Base-by-base conservation (phyloP, 2,797 vertebrate genomes). In the Phyllotis vaccarum region DNA sequence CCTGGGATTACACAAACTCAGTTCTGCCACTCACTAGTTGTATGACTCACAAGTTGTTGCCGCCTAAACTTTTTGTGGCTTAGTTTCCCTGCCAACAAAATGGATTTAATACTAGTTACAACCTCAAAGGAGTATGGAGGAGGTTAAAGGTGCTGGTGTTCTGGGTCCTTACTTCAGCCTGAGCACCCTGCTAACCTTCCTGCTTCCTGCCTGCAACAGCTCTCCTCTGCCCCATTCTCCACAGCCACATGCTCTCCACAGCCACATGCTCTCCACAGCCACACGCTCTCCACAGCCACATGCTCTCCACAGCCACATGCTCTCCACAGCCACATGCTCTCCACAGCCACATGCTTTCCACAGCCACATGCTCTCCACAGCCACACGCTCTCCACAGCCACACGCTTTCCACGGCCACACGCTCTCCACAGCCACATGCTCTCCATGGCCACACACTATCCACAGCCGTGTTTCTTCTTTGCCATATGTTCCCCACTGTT, bases 41-140 rank as follows among this genome's bases (percentile, higher is more conserved):
- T 85, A 34, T 76, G 54, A 78, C 89, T 46, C 46, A 70, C 21
- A 37, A 70, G 22, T n/a, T n/a, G n/a, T n/a, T n/a, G n/a, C 46
- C 64, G 52, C 12, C 49, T n/a, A 56, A 34, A 58, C 70, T 68
- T 80, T 82, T 78, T 79, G 46, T 27, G 52, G 58, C 74, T 78
- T 66, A 68, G 85, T 91, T 66, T 94, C 29, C 21, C 24, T 7
- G 40, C 52, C 80, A 94, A 89, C 66, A 89, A 58, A 70, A 49
- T 91, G 80, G 68, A 37, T 21, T 34, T n/a, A 46, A 70, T n/a
- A 37, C 75, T 6, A n/a, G 58, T 37, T 40, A 74, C 11, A 7
- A 19, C 24, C 58, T 87, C 49, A 27, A 37, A 34, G 24, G 24
- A 5, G 4, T 43, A 3, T 52, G 7, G 66, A 75, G 60, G 75